Base-by-base conservation (phyloP, 2,888 invertebrate species). In the Schizaphis graminum region DNA sequence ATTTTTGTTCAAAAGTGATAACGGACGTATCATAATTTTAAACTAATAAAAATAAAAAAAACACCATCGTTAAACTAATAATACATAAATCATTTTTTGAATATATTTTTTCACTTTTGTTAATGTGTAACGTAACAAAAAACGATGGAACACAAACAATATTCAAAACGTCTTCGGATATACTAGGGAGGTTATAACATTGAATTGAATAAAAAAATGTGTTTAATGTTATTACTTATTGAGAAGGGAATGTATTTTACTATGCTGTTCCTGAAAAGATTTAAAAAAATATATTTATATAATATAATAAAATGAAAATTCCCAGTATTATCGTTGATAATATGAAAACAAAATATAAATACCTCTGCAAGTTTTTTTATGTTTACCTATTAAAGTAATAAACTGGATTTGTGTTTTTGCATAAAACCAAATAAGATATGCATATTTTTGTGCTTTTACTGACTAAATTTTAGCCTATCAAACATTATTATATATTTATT, bases 11-110 rank as follows among this genome's bases (percentile, higher is more conserved):
- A 16, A 67, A 77, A 77, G 77, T 35, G 77, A 77, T 77, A 77
- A 77, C 8, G 35, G 35, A n/a, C 67, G 35, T 67, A n/a, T 77
- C 21, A 35, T 77, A 8, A 77, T 77, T 35, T 35, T 21, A 8
- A 77, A 77, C 21, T 77, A 35, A 77, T 77, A 77, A 53, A 53
- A 5, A 53, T 21, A 77, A 67, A n/a, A 67, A 77, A 21, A 77
- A 21, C 35, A 77, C 8, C 21, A 77, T 77, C 77, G 77, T 77
- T 77, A 77, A 77, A 77, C 21, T 35, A 77, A 77, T 77, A 77
- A 35, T 35, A 77, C 77, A 77, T 77, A 77, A 77, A 77, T 77
- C 77, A 77, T 35, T 77, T 77, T 77, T 77, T 77, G 77, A 35
- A 77, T 77, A 35, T 35, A 35, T 61, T 77, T 67, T 77, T 77